These are phyloP conservation scores for Sialis fuliginosa DNA, from an alignment of 2,888 invertebrate species.

Conservation along the genomic window DNA sequence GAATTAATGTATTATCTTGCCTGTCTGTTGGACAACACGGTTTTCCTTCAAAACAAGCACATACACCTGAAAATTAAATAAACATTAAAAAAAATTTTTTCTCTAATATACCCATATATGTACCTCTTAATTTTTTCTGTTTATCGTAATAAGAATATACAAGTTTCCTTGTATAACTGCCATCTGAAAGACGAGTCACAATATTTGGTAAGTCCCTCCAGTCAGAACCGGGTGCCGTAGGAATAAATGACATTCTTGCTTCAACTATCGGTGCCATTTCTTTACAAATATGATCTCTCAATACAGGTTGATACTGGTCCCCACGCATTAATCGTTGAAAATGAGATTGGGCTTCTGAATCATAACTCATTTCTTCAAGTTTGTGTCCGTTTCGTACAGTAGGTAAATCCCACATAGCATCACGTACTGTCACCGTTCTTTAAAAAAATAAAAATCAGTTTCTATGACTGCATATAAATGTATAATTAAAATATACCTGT, in stretches of 20 bases:
- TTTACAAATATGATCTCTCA: constrained; percentile 67
- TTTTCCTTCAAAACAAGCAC: constrained; percentile 48
- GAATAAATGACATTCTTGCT: constrained; percentile 59
- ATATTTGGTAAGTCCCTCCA: constrained; percentile 78
- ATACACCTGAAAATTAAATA: constrained; percentile 38
- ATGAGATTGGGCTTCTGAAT: constrained; percentile 49
- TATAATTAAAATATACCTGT: constrained; percentile 41
- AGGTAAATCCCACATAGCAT: constrained; percentile 70
- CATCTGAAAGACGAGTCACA: constrained; percentile 48
- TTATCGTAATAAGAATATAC: constrained; percentile 34
- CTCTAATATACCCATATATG: background rate
- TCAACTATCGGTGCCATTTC: constrained; percentile 66
- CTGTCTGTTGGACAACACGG: constrained; percentile 50
- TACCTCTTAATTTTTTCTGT: background rate
- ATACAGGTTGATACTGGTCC: constrained; percentile 31
- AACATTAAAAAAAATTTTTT: background rate
- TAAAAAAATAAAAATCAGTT: background rate
- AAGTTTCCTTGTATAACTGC: constrained; percentile 42
- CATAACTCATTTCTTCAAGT: constrained; percentile 50
- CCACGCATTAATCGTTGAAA: constrained; percentile 57
- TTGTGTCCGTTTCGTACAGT: constrained; percentile 54
- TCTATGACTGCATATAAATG: constrained; percentile 20
- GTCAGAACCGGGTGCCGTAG: constrained; percentile 56
- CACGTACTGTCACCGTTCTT: constrained; percentile 32
- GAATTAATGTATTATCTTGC: constrained; percentile 69